Base-by-base conservation (phyloP, 2,797 vertebrate genomes). In the Oreortyx pictus region DNA sequence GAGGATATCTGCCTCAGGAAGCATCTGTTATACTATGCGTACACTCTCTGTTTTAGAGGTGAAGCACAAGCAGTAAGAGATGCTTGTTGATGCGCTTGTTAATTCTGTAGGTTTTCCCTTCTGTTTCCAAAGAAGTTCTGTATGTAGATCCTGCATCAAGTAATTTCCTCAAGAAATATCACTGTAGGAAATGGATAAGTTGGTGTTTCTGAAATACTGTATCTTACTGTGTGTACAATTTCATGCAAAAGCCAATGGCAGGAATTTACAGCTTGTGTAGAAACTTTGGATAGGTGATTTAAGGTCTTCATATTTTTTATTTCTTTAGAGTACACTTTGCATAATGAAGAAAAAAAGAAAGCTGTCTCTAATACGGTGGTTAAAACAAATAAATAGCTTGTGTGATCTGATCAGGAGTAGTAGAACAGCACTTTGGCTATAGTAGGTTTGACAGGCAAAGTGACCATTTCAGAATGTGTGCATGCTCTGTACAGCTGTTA, bases 11-110 rank as follows among this genome's bases (percentile, higher is more conserved):
- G 67, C 72, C 72, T 88, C 91, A 87, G 88, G 89, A 91, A 88
- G 88, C 92, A 92, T 91, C 91, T 96, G 92, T 35, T 88, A 72
- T 27, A 66, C 54, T 80, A n/a, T 18, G 46, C 66, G 65, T 82
- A 15, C 3, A 0, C 62, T 78, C 46, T 62, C 84, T 19, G 18
- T 84, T 78, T 83, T 76, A 70, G 84, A 61, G 87, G 61, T 75
- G 60, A 71, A 43, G 37, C n/a, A 54, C 8, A 43, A 86, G 60
- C 75, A 50, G 15, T 35, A 56, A 75, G 80, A 27, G n/a, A 78
- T 22, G 39, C n/a, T 74, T 95, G 68, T 71, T 52, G 2, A 17
- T 71, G 24, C 65, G 41, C 64, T 90, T 68, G 41, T 14, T 86
- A 35, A 86, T 92, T 90, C 80, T 68, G 65, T 80, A 88, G 78